Conservation (phyloP, 2,113 vertebrate species). For the Dasyprocta punctata region DNA sequence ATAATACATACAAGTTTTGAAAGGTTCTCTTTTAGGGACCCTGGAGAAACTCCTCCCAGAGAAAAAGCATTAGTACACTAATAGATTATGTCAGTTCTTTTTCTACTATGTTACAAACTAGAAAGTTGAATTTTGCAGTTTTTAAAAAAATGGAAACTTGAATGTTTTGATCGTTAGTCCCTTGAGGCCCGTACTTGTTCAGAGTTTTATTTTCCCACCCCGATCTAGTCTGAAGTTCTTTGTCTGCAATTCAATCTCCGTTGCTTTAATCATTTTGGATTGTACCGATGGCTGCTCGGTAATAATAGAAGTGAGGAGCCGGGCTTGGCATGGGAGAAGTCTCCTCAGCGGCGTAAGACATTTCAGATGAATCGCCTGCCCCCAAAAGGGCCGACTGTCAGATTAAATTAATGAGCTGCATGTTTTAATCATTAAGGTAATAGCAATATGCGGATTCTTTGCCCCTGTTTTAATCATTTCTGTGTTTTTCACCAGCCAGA, state of each 20-base stretch:
- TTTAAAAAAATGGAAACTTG: slow-evolving; percentile 76
- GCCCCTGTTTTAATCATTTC: slow-evolving; percentile 69
- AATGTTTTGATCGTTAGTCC: slow-evolving; percentile 84
- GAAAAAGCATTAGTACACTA: slow-evolving; percentile 76
- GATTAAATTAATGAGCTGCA: slow-evolving; percentile 78
- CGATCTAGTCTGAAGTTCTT: slow-evolving; percentile 83
- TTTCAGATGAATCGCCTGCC: slow-evolving; percentile 69
- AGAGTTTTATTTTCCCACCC: slow-evolving; percentile 83
- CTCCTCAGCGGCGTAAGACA: slow-evolving; percentile 73
- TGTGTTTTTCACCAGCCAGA: slow-evolving; percentile 66
- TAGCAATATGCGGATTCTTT: slow-evolving; percentile 64
- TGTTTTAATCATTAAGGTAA: slow-evolving; percentile 77
- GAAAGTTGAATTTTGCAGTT: slow-evolving; percentile 84
- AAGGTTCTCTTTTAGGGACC: slow-evolving; percentile 15
- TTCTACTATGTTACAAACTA: slow-evolving; percentile 81
- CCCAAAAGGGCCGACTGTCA: slow-evolving; percentile 65
- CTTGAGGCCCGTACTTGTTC: slow-evolving; percentile 70
- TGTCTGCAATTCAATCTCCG: slow-evolving; percentile 85
- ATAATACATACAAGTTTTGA: slow-evolving; percentile 60
- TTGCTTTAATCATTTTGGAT: slow-evolving; percentile 85
- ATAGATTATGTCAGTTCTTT: slow-evolving; percentile 71
- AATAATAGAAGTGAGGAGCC: slow-evolving; percentile 62
- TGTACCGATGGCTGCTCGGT: slow-evolving; percentile 79
- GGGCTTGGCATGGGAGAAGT: slow-evolving; percentile 35
- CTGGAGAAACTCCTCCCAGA: slow-evolving; percentile 68